Percentiles rank a stretch among this genome's conserved stretches.
Evolutionary conservation across 2,888 invertebrate species (phyloP).

Genomic region (Onthophagus sagittarius): DNA sequence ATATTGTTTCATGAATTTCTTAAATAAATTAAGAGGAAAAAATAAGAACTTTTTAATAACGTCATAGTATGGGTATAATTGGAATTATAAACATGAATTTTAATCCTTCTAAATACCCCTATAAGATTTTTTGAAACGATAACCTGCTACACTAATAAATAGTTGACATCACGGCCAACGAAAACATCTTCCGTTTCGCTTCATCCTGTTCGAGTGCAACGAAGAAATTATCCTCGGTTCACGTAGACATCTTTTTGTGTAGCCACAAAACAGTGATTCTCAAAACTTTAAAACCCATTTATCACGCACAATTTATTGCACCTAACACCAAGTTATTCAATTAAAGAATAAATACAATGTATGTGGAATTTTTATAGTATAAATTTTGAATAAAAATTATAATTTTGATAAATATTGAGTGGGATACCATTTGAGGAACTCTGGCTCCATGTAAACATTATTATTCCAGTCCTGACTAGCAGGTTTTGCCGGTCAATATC

Average conservation of each 20-base stretch:
- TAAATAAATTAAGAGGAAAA: too few species aligned
- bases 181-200: background rate
- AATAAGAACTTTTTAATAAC: too few species aligned
- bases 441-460: background rate
- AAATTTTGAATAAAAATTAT: too few species aligned
- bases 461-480: background rate
- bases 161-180: background rate
- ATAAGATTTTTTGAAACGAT: background rate
- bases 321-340: too few species aligned
- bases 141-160: background rate
- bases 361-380: too few species aligned
- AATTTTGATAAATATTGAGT: background rate
- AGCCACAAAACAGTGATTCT: background rate
- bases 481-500: slow-evolving; percentile 8
- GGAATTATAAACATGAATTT: background rate
- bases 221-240: background rate
- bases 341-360: too few species aligned
- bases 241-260: background rate
- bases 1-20: too few species aligned
- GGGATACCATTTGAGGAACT: background rate
- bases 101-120: background rate
- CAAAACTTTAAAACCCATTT: background rate
- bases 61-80: background rate
- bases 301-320: too few species aligned
- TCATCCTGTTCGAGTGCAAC: background rate